Conservation (phyloP, 2,888 invertebrate species). For the Pseudanteris insignis region DNA sequence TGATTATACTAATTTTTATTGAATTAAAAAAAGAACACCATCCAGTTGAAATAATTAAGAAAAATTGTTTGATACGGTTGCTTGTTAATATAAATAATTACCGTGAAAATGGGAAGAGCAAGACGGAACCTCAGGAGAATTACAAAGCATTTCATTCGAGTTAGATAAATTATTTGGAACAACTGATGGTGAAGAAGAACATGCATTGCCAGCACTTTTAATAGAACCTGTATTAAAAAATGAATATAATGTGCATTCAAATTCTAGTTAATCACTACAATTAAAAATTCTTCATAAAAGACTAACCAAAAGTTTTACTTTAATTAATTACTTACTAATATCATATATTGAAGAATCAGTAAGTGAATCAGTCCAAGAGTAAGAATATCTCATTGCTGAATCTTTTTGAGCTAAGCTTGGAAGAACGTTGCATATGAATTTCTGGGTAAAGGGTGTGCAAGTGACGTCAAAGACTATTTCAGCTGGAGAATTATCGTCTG, state of each 20-base stretch:
- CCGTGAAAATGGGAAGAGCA: constrained; percentile 61
- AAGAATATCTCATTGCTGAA: constrained; percentile 54
- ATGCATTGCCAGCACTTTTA: constrained; percentile 22
- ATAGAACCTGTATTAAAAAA: constrained; percentile 12
- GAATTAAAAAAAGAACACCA: too few relatives aligned
- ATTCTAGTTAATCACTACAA: too few relatives aligned
- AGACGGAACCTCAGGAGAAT: constrained; percentile 62
- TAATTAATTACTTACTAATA: constrained; percentile 50
- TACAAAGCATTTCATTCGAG: constrained; percentile 57
- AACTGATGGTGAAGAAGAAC: constrained; percentile 47
- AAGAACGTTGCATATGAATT: constrained; percentile 69
- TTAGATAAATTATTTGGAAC: constrained; percentile 55
- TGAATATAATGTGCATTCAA: too few relatives aligned
- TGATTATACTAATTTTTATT: too few relatives aligned
- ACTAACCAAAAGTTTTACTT: too few relatives aligned
- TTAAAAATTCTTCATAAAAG: too few relatives aligned
- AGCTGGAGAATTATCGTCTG: constrained; percentile 67
- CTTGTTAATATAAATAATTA: constrained; percentile 44
- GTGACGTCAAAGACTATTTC: constrained; percentile 69
- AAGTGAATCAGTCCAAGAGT: constrained; percentile 60
- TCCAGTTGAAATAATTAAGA: too few relatives aligned
- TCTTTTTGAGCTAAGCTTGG: constrained; percentile 55
- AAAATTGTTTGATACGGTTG: too few relatives aligned
- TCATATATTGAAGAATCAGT: constrained; percentile 57
- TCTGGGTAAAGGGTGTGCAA: constrained; percentile 71